A percentile compares a stretch with the other conserved stretches of the same genome.
Conservation (phyloP, 2,888 invertebrate species). For the Cantharis rufa region DNA sequence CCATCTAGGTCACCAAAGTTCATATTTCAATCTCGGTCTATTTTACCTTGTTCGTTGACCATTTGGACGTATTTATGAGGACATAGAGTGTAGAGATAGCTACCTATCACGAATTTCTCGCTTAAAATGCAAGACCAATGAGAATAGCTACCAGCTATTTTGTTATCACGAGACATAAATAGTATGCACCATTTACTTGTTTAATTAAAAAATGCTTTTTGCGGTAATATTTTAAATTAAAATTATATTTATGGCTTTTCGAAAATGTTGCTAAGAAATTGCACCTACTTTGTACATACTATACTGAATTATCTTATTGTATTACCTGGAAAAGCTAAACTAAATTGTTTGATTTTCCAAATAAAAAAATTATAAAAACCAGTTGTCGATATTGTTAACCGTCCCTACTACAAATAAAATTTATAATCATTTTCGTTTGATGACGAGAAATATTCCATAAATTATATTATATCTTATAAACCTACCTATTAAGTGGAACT, state of each 20-base stretch:
- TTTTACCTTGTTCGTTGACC: slow-evolving; percentile 21
- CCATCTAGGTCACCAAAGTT: slow-evolving; percentile 22
- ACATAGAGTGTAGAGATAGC: neutral
- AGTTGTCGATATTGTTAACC: too few relatives aligned
- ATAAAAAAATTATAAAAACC: too few relatives aligned
- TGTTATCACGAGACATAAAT: neutral
- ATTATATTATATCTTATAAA: neutral
- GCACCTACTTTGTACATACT: neutral
- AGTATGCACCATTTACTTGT: neutral
- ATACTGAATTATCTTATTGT: neutral
- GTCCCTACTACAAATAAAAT: too few relatives aligned
- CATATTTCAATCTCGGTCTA: slow-evolving; percentile 23
- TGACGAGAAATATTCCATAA: neutral
- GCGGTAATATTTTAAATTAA: neutral
- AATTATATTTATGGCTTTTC: neutral
- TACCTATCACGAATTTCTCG: neutral
- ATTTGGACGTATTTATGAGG: slow-evolving; percentile 15
- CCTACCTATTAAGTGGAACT: neutral
- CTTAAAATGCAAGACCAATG: neutral
- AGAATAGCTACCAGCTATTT: neutral
- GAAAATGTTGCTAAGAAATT: neutral
- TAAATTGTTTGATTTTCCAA: too few relatives aligned
- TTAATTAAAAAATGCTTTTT: neutral
- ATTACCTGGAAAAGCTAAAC: neutral
- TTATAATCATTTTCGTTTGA: neutral